Percentiles rank a stretch among this genome's conserved stretches.
Evolutionary conservation across 92 coral and sea anemone genomes (phyloP).

Genomic region (Siderastrea radians): DNA sequence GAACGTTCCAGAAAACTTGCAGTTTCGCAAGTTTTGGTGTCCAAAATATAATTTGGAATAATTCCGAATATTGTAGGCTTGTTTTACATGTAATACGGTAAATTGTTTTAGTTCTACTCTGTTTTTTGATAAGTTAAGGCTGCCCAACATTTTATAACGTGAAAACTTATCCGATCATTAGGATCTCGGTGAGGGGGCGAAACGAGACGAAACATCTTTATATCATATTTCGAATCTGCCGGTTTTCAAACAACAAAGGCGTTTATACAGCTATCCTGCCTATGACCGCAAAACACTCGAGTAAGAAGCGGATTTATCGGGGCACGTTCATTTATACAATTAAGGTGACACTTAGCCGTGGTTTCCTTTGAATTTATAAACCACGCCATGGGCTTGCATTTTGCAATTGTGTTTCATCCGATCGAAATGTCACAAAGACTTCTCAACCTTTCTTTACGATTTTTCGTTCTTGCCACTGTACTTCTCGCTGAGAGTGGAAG

Average conservation of each 20-base stretch:
- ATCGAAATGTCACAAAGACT: conserved; percentile 32
- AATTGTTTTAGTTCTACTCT: background rate
- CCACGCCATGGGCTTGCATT: conserved; percentile 6
- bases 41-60: background rate
- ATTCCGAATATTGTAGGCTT: background rate
- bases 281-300: background rate
- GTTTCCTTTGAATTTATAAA: conserved; percentile 1
- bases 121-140: background rate
- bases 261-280: conserved; percentile 10
- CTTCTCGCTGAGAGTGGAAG: conserved; percentile 21
- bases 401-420: background rate
- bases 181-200: background rate
- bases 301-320: conserved; percentile 9
- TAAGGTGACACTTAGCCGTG: background rate
- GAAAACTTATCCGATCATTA: background rate
- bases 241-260: background rate
- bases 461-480: background rate
- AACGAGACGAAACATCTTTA: background rate
- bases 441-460: conserved; percentile 3
- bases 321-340: conserved; percentile 16
- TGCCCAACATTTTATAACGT: background rate
- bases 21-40: conserved; percentile 24
- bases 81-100: background rate
- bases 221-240: conserved; percentile 7
- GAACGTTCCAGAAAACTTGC: conserved; percentile 9